phyloP scores from a whole-genome alignment of 2,113 vertebrate species.

The Eubucco bourcierii region DNA sequence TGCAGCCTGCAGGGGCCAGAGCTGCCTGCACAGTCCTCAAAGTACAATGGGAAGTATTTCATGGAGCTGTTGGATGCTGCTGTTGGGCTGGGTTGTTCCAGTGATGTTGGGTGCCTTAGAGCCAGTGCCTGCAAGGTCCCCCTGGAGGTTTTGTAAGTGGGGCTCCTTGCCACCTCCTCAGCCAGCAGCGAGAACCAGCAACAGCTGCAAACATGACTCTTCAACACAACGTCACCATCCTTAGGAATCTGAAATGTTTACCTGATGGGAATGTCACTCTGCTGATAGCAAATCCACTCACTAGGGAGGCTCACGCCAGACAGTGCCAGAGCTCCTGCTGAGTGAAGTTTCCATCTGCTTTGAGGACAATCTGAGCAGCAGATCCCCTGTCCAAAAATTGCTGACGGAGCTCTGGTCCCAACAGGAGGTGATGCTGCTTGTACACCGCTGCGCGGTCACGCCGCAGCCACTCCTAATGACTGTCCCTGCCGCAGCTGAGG shows the following conservation, averaged over 20 bases:
- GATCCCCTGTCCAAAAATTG: not conserved
- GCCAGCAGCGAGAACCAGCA: not conserved
- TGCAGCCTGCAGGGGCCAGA: not conserved
- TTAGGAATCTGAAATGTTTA: not conserved
- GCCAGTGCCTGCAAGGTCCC: not conserved
- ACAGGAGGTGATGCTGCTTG: not conserved
- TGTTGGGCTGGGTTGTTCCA: not conserved
- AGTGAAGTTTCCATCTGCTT: not conserved
- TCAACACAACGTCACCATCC: not conserved
- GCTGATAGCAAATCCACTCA: not conserved
- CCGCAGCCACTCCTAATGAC: rapidly evolving
- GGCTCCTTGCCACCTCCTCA: not conserved
- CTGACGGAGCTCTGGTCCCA: rapidly evolving
- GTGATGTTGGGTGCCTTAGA: not conserved
- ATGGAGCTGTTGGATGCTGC: not conserved
- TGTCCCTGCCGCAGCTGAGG: not conserved
- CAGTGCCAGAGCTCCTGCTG: not conserved
- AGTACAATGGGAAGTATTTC: rapidly evolving
- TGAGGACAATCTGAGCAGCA: not conserved
- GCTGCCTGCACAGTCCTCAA: not conserved
- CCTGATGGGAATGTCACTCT: not conserved
- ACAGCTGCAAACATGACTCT: not conserved
- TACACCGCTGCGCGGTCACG: rapidly evolving
- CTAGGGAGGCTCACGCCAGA: not conserved
- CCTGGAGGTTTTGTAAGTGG: not conserved